Evolutionary conservation across 2,113 vertebrate species (phyloP), one percentile per base, ranked within the genome.

Genomic region (Raphicerus campestris): DNA sequence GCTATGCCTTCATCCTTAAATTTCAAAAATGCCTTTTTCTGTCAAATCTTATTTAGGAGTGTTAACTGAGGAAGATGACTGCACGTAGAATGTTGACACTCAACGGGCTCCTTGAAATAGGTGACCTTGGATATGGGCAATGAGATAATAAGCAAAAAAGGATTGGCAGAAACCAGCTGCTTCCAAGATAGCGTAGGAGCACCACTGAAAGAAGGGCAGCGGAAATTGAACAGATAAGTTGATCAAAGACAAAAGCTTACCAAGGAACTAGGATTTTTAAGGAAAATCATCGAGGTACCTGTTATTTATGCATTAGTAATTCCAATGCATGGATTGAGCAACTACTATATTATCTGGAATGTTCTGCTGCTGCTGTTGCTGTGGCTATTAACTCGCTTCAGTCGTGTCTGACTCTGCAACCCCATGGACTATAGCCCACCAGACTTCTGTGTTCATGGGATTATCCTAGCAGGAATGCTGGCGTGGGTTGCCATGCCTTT

Each of bases 21-120:
- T 96, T 92, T 89, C 20, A 97, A 96, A 97, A 96, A 84, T 92
- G 91, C 61, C 39, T 83, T 97, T 96, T 93, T 92, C 93, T 94
- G 92, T 93, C 93, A 96, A 88, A 96, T 94, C 81, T 93, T 96
- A 96, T 91, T 97, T 86, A 81, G 84, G 87, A 73, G 24, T 73
- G 88, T 96, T 96, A 97, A 90, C 32, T 42, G 45, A 86, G 87
- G 81, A 94, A 17, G 80, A 89, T 91, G 89, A 47, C 87, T 92
- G 19, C 92, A 81, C 24, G 61, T 55, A 95, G 89, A 97, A 55
- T 89, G 90, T 91, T 88, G 94, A 94, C 70, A 92, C 55, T 30
- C 22, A 94, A 93, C 11, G 45, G 84, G 30, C n/a, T 91, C 61
- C 90, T 94, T 93, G 92, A 96, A 95, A 94, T 75, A 84, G 95